Evolutionary conservation across 2,888 invertebrate species (phyloP).

Genomic region (Nasonovia ribisnigri): DNA sequence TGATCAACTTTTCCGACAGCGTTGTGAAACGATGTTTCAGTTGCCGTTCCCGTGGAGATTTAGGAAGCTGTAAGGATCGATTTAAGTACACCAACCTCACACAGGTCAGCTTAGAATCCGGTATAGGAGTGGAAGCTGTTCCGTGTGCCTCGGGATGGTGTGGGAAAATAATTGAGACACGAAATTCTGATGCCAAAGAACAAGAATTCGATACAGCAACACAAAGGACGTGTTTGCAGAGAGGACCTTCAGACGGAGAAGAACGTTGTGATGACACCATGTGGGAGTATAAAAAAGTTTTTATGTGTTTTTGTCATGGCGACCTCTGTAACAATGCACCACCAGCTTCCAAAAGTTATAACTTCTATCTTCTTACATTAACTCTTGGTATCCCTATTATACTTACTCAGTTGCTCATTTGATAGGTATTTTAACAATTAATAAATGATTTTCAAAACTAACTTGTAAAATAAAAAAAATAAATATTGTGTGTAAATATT

Average conservation of each 20-base stretch:
- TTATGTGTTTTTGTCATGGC: slow-evolving; percentile 92
- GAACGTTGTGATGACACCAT: slow-evolving; percentile 90
- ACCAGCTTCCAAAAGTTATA: slow-evolving; percentile 66
- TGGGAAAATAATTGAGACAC: slow-evolving; percentile 86
- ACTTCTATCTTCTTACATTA: background rate
- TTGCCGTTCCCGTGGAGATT: slow-evolving; percentile 88
- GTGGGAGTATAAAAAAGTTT: slow-evolving; percentile 85
- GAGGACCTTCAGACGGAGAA: slow-evolving; percentile 89
- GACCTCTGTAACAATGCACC: slow-evolving; percentile 82
- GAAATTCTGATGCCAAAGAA: slow-evolving; percentile 80
- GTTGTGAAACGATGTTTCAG: slow-evolving; percentile 82
- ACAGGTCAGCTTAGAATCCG: slow-evolving; percentile 78
- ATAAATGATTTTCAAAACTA: background rate
- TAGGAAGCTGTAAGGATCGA: slow-evolving; percentile 90
- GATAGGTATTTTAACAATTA: background rate
- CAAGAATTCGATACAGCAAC: slow-evolving; percentile 76
- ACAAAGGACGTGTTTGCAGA: slow-evolving; percentile 87
- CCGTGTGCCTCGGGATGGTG: slow-evolving; percentile 95
- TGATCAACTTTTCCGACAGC: slow-evolving; percentile 71
- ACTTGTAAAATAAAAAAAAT: background rate
- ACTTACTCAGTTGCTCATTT: background rate
- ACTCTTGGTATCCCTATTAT: background rate
- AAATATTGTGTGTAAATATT: background rate
- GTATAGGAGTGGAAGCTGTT: slow-evolving; percentile 80
- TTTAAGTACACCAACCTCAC: slow-evolving; percentile 82